Base-by-base conservation (phyloP, 2,797 vertebrate genomes). In the Pangasius sanitwongsei region DNA sequence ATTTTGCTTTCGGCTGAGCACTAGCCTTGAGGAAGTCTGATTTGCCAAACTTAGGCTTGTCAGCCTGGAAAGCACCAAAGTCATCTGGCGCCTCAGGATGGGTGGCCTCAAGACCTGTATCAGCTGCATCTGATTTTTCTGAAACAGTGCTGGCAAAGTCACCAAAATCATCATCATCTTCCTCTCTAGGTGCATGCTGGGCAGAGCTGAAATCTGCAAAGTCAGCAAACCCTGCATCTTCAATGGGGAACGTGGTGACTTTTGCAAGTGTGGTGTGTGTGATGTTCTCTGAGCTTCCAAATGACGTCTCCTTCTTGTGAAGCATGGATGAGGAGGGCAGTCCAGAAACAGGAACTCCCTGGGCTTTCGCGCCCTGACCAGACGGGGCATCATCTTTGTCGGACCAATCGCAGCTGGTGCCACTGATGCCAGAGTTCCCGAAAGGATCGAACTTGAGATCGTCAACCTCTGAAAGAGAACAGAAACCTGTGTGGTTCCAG, bases 21-120 rank as follows among this genome's bases (percentile, higher is more conserved):
- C 97, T 98, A 2, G 98, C 98, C 95, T 99, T 96, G 81, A 99
- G 95, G 93, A 99, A 99, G 95, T 99, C 99, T 74, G 98, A 99
- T 94, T 98, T 99, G 94, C 98, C 98, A 94, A 99, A 99, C 94
- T 99, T 99, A 0, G 97, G 97, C 90, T 99, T 99, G 92, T 99
- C 98, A 0, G 97, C 97, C 67, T 99, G 98, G 93, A 99, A 99
- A 90, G 98, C 96, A 9, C 97, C 97, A 1, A 99, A 99, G 90
- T 99, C 98, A 50, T 99, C 97, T 0, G 92, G 65, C 20, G 93
- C 94, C 89, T 98, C 98, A 0, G 94, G 94, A 59, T 90, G 96
- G 91, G 92, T 92, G 50, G 90, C 93, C 87, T 96, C 95, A 0
- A 89, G 91, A 83, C 91, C 89, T 0, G 31, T 70, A 28, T 96